Evolutionary conservation across 2,113 vertebrate genomes (phyloP).

Genomic region (Istiophorus platypterus): DNA sequence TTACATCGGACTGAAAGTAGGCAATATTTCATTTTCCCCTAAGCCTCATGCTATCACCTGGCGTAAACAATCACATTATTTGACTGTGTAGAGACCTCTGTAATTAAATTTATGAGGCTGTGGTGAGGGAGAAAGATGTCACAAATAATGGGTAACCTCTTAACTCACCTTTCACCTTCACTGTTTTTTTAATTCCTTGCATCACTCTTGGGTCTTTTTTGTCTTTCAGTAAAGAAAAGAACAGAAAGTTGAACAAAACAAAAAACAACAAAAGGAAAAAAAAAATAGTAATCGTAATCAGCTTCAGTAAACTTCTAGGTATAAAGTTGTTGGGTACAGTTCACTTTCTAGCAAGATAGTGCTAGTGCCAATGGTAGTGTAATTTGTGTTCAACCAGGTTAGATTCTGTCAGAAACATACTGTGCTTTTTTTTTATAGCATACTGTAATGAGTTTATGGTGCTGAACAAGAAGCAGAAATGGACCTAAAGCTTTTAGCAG

Average conservation of each 20-base stretch:
- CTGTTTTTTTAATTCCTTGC: neutral
- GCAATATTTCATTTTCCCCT: constrained; percentile 23
- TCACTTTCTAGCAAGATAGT: neutral
- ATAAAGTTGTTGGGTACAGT: neutral
- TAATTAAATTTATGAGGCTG: constrained; percentile 23
- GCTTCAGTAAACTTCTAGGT: neutral
- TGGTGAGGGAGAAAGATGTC: neutral
- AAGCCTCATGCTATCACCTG: neutral
- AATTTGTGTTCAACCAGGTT: neutral
- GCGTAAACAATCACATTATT: constrained; percentile 30
- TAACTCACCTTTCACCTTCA: constrained; percentile 20
- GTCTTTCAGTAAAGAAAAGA: constrained; percentile 1
- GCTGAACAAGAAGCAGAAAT: neutral
- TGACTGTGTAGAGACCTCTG: constrained; percentile 6
- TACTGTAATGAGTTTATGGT: neutral
- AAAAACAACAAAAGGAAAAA: neutral
- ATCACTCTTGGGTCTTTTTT: neutral
- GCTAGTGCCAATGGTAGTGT: neutral
- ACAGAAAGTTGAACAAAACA: neutral
- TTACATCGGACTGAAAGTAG: constrained; percentile 54
- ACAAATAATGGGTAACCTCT: constrained; percentile 3
- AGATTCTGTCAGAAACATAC: neutral
- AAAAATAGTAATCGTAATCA: neutral
- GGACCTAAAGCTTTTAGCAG: neutral
- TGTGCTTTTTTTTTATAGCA: neutral